Conservation (phyloP, 1,140 invertebrate genomes). For the Zaprionus ghesquierei region DNA sequence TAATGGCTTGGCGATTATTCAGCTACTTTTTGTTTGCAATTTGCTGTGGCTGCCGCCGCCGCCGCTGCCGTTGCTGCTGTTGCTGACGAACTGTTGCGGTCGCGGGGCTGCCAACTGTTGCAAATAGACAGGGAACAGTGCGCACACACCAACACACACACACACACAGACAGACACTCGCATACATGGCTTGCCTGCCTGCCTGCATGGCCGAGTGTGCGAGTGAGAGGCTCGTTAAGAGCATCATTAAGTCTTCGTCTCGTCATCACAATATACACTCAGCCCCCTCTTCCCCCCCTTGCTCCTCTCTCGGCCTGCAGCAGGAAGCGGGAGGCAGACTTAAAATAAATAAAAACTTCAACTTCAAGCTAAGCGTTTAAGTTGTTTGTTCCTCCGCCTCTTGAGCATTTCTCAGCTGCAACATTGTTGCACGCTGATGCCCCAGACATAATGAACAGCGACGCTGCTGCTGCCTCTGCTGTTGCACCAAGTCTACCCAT, state of each 20-base stretch:
- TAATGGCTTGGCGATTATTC: slow-evolving; percentile 45
- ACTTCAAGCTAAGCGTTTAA: slow-evolving; percentile 73
- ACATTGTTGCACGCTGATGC: slow-evolving; percentile 63
- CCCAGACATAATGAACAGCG: slow-evolving; percentile 63
- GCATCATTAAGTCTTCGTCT: slow-evolving; percentile 63
- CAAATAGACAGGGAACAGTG: slow-evolving; percentile 30
- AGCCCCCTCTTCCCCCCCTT: neutral
- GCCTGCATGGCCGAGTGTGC: slow-evolving; percentile 16
- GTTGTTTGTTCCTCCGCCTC: slow-evolving; percentile 76
- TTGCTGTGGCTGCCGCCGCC: slow-evolving; percentile 17
- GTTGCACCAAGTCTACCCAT: neutral
- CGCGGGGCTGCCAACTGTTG: slow-evolving; percentile 29
- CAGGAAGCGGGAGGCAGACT: slow-evolving; percentile 48
- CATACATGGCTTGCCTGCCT: neutral
- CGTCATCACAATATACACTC: slow-evolving; percentile 27
- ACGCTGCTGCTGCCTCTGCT: neutral
- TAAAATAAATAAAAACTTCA: slow-evolving; percentile 78
- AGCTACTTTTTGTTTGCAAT: slow-evolving; percentile 47
- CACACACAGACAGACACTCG: neutral
- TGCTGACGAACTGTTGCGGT: neutral
- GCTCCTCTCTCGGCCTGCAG: neutral
- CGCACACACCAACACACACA: neutral
- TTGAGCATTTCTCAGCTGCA: slow-evolving; percentile 70
- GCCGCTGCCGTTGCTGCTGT: neutral
- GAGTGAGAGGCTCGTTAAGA: slow-evolving; percentile 46